Conservation (phyloP, 2,797 vertebrate genomes). For the Cynodonichthys magdalenae region DNA sequence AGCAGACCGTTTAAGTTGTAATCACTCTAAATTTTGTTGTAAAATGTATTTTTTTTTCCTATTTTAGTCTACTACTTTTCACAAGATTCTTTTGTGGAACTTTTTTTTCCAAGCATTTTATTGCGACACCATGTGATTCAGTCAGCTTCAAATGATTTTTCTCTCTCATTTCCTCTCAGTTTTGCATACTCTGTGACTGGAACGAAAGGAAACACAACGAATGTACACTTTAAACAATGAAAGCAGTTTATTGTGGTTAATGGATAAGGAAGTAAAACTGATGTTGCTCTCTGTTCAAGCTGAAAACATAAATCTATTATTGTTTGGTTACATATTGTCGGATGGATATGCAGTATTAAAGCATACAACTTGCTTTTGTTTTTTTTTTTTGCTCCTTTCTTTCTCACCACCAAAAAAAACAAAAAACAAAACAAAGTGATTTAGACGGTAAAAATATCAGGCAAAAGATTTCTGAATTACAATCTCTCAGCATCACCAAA, state of each 20-base stretch:
- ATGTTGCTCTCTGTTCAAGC: background rate
- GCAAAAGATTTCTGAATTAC: no score
- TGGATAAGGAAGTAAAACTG: background rate
- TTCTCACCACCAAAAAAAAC: no score
- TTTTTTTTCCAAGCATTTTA: constrained; percentile 1
- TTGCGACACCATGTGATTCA: constrained; percentile 53
- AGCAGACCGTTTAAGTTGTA: no score
- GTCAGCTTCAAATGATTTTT: constrained; percentile 19
- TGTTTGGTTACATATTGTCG: background rate
- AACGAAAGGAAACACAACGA: background rate
- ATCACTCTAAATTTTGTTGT: no score
- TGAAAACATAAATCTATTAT: background rate
- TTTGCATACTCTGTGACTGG: constrained; percentile 29
- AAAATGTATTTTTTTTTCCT: no score
- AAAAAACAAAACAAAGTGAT: no score
- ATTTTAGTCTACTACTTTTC: no score
- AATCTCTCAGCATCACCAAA: no score
- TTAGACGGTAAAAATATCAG: no score
- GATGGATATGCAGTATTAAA: no score
- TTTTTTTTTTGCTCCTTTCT: no score
- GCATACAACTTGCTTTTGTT: no score
- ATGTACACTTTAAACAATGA: background rate
- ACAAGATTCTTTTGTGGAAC: background rate
- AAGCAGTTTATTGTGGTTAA: background rate
- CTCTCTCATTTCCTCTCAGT: constrained; percentile 47